Conservation (phyloP, 2,888 invertebrate genomes). For the Aphodius granarius region DNA sequence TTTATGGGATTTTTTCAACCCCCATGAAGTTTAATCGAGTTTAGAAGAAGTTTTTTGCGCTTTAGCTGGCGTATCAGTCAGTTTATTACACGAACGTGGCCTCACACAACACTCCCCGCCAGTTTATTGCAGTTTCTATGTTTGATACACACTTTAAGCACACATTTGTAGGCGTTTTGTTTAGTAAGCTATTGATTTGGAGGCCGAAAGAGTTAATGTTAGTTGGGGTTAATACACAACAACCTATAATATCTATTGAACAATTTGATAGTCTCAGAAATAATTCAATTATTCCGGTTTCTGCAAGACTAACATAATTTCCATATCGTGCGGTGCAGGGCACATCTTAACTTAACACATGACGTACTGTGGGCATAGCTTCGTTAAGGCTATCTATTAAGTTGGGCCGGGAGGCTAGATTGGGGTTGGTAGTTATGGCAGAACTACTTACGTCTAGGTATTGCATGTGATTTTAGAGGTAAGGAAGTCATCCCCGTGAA, state of each 20-base stretch:
- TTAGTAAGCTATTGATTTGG: background rate
- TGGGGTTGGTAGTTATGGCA: background rate
- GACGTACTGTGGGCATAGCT: constrained; percentile 13
- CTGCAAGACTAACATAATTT: constrained; percentile 26
- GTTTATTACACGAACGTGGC: background rate
- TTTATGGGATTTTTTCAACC: background rate
- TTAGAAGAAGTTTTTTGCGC: background rate
- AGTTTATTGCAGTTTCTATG: background rate
- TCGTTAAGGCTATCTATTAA: constrained; percentile 35
- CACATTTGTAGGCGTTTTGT: background rate
- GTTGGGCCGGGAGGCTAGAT: constrained; percentile 35
- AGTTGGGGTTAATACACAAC: background rate
- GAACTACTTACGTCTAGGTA: constrained; percentile 31
- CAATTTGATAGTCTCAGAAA: constrained; percentile 5
- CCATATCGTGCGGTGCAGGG: constrained; percentile 22
- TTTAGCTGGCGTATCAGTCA: background rate
- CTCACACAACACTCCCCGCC: background rate
- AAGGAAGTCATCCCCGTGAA: constrained; percentile 40
- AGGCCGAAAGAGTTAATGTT: background rate
- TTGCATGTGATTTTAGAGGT: constrained; percentile 46
- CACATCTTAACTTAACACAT: background rate
- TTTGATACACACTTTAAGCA: background rate
- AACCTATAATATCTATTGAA: background rate
- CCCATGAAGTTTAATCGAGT: background rate
- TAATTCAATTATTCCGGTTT: constrained; percentile 28